Evolutionary conservation across 1,140 invertebrate genomes (phyloP).

Genomic region (Drosophila cardini): DNA sequence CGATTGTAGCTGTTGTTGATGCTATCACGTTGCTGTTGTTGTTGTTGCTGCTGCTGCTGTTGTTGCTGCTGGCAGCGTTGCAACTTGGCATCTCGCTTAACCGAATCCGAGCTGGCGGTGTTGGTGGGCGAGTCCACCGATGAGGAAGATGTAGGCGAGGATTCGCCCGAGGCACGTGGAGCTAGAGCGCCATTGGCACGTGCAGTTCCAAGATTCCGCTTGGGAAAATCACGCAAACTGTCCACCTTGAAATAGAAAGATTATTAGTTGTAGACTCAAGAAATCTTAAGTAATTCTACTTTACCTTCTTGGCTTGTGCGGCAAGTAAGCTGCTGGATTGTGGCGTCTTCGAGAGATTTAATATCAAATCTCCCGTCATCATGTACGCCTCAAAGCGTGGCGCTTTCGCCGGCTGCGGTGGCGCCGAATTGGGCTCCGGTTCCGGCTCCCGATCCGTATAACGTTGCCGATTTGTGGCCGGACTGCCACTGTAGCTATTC

Average conservation of each 20-base stretch:
- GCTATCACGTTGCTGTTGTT: conserved; percentile 72
- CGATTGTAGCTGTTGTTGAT: conserved; percentile 81
- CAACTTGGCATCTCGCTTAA: conserved; percentile 68
- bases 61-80: conserved; percentile 54
- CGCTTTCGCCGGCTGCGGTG: conserved; percentile 84
- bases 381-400: conserved; percentile 95
- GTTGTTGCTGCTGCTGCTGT: conserved; percentile 60
- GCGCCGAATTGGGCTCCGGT: conserved; percentile 75
- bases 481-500: conserved; percentile 78
- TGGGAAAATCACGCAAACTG: conserved; percentile 85
- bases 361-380: conserved; percentile 98
- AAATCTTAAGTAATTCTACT: background rate
- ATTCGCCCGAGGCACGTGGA: conserved; percentile 85
- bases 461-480: conserved; percentile 58
- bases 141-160: conserved; percentile 84
- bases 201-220: conserved; percentile 56
- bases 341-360: conserved; percentile 93
- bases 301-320: conserved; percentile 88
- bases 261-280: background rate
- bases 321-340: conserved; percentile 87
- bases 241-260: conserved; percentile 77
- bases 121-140: conserved; percentile 84
- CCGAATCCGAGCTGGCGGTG: conserved; percentile 73
- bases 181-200: conserved; percentile 81
- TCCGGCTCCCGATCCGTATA: conserved; percentile 58